Conservation (phyloP, 1,140 invertebrate genomes). For the Papilio polytes region DNA sequence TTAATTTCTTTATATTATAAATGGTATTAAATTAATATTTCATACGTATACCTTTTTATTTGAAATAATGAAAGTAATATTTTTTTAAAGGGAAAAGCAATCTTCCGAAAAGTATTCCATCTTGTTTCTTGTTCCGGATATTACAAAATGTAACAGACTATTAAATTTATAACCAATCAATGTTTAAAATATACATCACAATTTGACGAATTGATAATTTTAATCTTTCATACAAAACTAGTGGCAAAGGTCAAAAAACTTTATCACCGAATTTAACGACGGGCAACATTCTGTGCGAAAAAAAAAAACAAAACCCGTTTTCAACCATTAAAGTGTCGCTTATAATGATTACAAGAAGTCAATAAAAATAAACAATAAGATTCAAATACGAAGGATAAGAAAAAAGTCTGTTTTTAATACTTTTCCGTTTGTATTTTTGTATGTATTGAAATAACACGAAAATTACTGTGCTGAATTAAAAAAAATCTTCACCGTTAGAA, state of each 20-base stretch:
- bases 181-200: background rate
- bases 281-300: background rate
- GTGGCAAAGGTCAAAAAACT: background rate
- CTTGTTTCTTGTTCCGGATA: background rate
- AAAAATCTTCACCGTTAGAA: too few species aligned
- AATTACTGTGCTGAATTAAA: too few species aligned
- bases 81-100: too few species aligned
- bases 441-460: too few species aligned
- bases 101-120: too few species aligned
- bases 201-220: background rate
- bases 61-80: too few species aligned
- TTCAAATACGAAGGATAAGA: background rate
- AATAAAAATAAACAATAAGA: background rate
- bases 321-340: background rate
- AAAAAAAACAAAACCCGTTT: background rate
- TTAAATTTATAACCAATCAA: background rate
- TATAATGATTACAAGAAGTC: background rate
- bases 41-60: too few species aligned
- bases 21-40: too few species aligned
- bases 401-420: background rate
- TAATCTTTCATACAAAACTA: background rate
- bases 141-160: background rate
- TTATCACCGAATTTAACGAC: background rate
- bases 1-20: too few species aligned
- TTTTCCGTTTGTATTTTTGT: too few species aligned